These are phyloP conservation scores for Bubo blakistoni DNA, from an alignment of 2,113 vertebrate genomes.

Conservation along the genomic window DNA sequence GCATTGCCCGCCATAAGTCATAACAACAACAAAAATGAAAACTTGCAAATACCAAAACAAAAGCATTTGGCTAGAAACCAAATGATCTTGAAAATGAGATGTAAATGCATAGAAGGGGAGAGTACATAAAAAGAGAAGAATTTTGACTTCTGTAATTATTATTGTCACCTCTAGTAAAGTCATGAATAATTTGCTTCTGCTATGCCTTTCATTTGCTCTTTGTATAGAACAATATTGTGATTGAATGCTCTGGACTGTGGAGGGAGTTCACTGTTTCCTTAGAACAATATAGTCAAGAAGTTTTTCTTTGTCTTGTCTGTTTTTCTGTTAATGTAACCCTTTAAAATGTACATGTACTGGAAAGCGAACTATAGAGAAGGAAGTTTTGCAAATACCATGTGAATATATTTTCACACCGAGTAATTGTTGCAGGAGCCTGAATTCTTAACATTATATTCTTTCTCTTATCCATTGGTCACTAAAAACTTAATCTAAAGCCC, in stretches of 20 bases:
- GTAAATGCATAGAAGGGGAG: background rate
- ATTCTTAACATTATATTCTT: background rate
- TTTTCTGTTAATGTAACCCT: background rate
- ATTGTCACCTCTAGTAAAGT: background rate
- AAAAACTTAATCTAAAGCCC: background rate
- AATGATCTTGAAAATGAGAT: slow-evolving; percentile 7
- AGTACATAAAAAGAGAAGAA: background rate
- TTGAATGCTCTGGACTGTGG: background rate
- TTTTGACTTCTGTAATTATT: background rate
- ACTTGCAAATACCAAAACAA: slow-evolving; percentile 14
- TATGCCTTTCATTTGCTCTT: background rate
- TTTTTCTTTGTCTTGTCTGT: background rate
- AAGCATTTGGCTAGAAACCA: background rate
- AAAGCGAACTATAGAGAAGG: background rate
- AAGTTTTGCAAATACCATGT: background rate
- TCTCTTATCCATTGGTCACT: background rate
- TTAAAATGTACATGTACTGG: background rate
- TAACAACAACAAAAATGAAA: slow-evolving; percentile 11
- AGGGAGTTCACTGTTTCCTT: background rate
- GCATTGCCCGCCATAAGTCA: background rate
- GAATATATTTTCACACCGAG: background rate
- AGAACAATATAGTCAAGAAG: background rate
- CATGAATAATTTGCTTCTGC: background rate
- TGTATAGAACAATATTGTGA: background rate
- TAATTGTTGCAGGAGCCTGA: background rate